Base-by-base conservation (phyloP, 2,888 invertebrate genomes). In the Sphaerolaimus hirsutus region DNA sequence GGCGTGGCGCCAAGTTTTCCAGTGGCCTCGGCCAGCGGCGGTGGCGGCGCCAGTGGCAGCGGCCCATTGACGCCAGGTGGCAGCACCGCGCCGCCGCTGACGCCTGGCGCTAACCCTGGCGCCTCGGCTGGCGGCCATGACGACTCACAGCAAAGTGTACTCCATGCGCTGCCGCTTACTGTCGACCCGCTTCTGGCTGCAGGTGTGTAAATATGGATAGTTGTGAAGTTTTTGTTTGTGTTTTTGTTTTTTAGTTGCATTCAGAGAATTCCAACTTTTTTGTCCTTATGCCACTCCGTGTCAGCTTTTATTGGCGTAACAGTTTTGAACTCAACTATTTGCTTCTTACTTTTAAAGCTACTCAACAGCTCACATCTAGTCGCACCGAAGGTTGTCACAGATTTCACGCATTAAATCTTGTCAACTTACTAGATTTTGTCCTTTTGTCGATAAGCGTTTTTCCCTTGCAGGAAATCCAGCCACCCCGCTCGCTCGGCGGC, bases 161-260 rank as follows among this genome's bases (percentile, higher is more conserved):
- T 75, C 52, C 75, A 77, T 44, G 81, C 81, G 63, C 72, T 82
- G 54, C 89, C 87, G 23, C 71, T 93, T 40, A 76, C 84, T 49
- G 91, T 93, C 79, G 93, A 93, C 71, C 83, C 89, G 23, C 79
- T 87, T 43, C 72, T 93, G 64, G 81, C 72, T 73, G 76, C 70
- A 32, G 44, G 43, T 45, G 17, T n/a, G 22, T 22, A 10, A 12
- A 27, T 19, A 21, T 4, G n/a, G n/a, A n/a, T n/a, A n/a, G n/a
- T n/a, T n/a, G n/a, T n/a, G n/a, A n/a, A n/a, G n/a, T n/a, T n/a
- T n/a, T n/a, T n/a, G n/a, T n/a, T n/a, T n/a, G n/a, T n/a, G n/a
- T n/a, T n/a, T n/a, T n/a, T n/a, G n/a, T n/a, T n/a, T n/a, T n/a
- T n/a, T n/a, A n/a, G n/a, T n/a, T n/a, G n/a, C n/a, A n/a, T n/a